Base-by-base conservation (phyloP, 2,113 vertebrate species). In the Laterallus jamaicensis region DNA sequence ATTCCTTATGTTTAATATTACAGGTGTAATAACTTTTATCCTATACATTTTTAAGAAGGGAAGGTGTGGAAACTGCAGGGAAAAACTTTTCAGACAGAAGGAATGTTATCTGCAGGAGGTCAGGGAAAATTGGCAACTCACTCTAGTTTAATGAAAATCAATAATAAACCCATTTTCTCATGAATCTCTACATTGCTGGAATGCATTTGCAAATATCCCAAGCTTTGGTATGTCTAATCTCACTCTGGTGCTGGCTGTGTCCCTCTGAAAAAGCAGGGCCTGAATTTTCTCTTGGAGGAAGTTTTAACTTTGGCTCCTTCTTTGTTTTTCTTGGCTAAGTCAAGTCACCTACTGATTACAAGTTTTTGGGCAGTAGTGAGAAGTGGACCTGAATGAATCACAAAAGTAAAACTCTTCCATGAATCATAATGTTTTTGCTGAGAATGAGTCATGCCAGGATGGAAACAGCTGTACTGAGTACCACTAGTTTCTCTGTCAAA, bases 321-420 rank as follows among this genome's bases (percentile, higher is more conserved):
- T 87, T 37, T 55, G 8, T n/a, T 87, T 82, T 68, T 75, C 39
- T 78, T 50, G n/a, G 24, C 59, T 69, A 55, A 90, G 37, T 15
- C 75, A 84, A 88, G 86, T 83, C 73, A 92, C 56, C 52, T 60
- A 66, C 70, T 89, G 83, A 96, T 87, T 78, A 52, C 47, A 89
- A 49, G 63, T 5, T 94, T 95, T 86, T 22, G 86, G 75, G 21
- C 52, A 85, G 39, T 31, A 85, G 54, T 80, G 62, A 95, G 56
- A 92, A 91, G 90, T 76, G 66, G 52, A 75, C 69, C 21, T 56
- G 70, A 87, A 88, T 96, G 95, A 97, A 88, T 97, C 95, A 97
- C 4, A 19, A 39, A 82, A 55, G 22, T 88, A 75, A 96, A 95
- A 93, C 78, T 90, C 13, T 11, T 59, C 70, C 54, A 73, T 93